phyloP scores from a whole-genome alignment of 1,140 invertebrate genomes.

The Neodiprion lecontei region DNA sequence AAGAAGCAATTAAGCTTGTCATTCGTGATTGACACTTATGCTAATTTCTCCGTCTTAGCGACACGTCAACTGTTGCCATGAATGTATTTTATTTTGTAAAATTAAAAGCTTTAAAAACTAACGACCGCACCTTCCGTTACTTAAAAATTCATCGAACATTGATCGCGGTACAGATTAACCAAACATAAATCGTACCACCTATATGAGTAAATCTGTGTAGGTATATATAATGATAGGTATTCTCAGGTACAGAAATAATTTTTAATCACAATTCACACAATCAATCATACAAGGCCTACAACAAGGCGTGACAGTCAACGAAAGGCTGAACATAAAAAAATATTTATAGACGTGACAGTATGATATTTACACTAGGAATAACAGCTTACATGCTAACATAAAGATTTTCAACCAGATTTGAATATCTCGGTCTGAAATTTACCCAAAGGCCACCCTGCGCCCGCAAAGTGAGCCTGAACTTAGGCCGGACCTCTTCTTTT shows the following conservation, averaged over 20 bases:
- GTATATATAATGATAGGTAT: no score
- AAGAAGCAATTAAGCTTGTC: not conserved
- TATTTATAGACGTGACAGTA: not conserved
- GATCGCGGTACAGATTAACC: no score
- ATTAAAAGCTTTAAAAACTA: no score
- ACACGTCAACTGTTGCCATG: no score
- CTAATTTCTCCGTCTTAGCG: not conserved
- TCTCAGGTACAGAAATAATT: not conserved
- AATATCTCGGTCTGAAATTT: slow-evolving; percentile 42
- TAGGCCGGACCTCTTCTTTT: slow-evolving; percentile 58
- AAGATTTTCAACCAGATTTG: not conserved
- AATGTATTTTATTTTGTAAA: no score
- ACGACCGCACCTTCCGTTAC: no score
- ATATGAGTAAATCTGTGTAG: no score
- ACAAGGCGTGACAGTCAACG: no score
- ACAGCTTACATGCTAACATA: not conserved
- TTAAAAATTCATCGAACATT: no score
- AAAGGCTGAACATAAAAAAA: not conserved
- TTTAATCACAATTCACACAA: slow-evolving; percentile 2
- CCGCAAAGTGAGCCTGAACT: slow-evolving; percentile 64
- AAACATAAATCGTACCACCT: no score
- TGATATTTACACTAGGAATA: not conserved
- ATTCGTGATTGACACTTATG: not conserved
- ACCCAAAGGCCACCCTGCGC: slow-evolving; percentile 66
- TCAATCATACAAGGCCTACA: not conserved